Evolutionary conservation across 30 jellyfish, hydroid and myxozoan species (phyloP).

Genomic region (Clytia hemisphaerica): DNA sequence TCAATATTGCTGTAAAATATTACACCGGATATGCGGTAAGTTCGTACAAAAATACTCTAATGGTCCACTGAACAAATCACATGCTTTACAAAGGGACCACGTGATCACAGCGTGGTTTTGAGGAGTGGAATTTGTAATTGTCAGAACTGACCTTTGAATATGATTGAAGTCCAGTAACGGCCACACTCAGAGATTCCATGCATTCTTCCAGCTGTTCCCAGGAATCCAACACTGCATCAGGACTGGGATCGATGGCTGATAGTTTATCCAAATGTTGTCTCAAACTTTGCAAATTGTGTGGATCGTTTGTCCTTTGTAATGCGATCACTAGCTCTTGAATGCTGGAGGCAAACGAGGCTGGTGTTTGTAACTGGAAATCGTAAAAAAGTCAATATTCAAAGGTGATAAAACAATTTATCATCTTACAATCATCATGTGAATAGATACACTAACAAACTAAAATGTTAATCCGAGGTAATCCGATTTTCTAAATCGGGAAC

Average conservation of each 20-base stretch:
- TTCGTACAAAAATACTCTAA: too few species aligned
- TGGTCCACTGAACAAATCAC: too few species aligned
- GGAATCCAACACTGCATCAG: constrained; percentile 86
- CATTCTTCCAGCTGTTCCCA: constrained; percentile 76
- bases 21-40: too few species aligned
- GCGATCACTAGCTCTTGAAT: constrained; percentile 94
- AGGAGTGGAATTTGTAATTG: too few species aligned
- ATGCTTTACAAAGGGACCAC: too few species aligned
- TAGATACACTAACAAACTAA: too few species aligned
- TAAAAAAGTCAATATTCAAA: background rate
- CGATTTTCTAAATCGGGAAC: too few species aligned
- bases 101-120: too few species aligned
- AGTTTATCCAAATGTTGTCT: constrained; percentile 61
- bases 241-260: constrained; percentile 92
- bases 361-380: constrained; percentile 86
- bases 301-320: constrained; percentile 88
- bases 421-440: background rate
- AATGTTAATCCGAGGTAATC: too few species aligned
- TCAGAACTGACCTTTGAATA: constrained; percentile 79
- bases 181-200: constrained; percentile 49
- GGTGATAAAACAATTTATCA: background rate
- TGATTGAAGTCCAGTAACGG: constrained; percentile 73
- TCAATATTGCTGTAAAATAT: too few species aligned
- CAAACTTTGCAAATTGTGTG: constrained; percentile 80
- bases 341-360: constrained; percentile 96